Evolutionary conservation across 2,113 vertebrate species (phyloP).

Genomic region (Colaptes auratus): DNA sequence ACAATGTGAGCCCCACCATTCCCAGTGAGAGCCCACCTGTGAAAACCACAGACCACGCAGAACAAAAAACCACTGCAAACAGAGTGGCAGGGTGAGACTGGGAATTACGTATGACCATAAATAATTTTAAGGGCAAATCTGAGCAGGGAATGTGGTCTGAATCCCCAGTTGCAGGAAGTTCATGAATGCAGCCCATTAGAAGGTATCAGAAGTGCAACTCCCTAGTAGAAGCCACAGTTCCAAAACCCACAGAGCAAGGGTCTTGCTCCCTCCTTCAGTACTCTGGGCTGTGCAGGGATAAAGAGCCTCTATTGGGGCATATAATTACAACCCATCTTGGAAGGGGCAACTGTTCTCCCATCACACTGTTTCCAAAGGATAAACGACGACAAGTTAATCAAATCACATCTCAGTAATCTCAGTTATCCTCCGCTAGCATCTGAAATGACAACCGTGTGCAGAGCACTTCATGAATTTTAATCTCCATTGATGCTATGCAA

Average conservation of each 20-base stretch:
- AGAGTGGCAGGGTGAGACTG: not conserved
- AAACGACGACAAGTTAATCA: not conserved
- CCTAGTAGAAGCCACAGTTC: not conserved
- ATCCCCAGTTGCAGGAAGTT: fast-evolving
- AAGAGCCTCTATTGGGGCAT: not conserved
- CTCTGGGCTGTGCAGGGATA: not conserved
- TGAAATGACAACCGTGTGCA: not conserved
- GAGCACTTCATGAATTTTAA: not conserved
- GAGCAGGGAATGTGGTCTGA: not conserved
- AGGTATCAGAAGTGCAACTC: fast-evolving
- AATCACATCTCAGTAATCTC: not conserved
- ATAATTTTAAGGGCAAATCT: not conserved
- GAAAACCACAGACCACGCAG: not conserved
- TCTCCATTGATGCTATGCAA: not conserved
- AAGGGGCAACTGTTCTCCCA: not conserved
- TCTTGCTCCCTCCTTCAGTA: not conserved
- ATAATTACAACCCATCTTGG: not conserved
- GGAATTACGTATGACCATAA: not conserved
- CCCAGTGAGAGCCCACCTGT: not conserved
- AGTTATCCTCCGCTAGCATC: not conserved
- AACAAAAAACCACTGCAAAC: not conserved
- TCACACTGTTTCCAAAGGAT: fast-evolving
- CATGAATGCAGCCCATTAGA: not conserved
- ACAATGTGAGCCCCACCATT: not conserved
- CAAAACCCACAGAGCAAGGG: not conserved